Percentiles rank a stretch among this genome's conserved stretches.
Evolutionary conservation across 1,140 invertebrate species (phyloP).

Genomic region (Holcopasites calliopsidis): DNA sequence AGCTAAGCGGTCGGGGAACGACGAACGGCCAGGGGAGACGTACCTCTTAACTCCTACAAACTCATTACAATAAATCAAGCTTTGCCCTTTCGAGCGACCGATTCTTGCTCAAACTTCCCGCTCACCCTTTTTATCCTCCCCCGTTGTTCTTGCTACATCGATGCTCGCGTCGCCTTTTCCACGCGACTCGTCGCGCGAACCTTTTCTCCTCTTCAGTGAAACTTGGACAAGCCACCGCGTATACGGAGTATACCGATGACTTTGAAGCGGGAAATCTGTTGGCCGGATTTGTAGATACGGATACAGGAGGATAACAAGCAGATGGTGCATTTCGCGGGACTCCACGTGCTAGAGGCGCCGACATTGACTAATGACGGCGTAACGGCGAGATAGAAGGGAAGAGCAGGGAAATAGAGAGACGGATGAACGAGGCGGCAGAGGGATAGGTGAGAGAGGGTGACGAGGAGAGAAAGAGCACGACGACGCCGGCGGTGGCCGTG

Average conservation of each 20-base stretch:
- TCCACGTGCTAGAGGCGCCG: constrained; percentile 75
- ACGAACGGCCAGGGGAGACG: constrained; percentile 57
- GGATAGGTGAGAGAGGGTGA: constrained; percentile 53
- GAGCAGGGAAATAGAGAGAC: background rate
- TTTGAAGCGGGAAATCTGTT: constrained; percentile 46
- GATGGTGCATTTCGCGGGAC: constrained; percentile 75
- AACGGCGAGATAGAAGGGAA: constrained; percentile 53
- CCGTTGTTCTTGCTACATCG: too few species aligned
- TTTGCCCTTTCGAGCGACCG: constrained; percentile 77
- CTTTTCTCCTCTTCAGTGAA: constrained; percentile 21
- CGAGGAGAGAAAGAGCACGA: background rate
- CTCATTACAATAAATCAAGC: constrained; percentile 81
- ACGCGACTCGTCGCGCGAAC: background rate
- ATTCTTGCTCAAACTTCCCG: constrained; percentile 76
- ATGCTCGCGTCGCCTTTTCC: too few species aligned
- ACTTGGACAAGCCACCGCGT: too few species aligned
- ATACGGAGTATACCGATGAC: too few species aligned
- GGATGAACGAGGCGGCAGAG: constrained; percentile 32
- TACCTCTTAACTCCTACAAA: constrained; percentile 80
- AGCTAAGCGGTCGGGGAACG: constrained; percentile 58
- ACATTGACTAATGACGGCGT: constrained; percentile 80
- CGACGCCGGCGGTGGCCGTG: background rate
- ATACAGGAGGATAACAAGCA: constrained; percentile 74
- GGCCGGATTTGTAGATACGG: constrained; percentile 63
- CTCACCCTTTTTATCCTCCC: constrained; percentile 69